Percentiles rank a stretch among this genome's conserved stretches.
Conservation (phyloP, 2,113 vertebrate species). For the Colius striatus region DNA sequence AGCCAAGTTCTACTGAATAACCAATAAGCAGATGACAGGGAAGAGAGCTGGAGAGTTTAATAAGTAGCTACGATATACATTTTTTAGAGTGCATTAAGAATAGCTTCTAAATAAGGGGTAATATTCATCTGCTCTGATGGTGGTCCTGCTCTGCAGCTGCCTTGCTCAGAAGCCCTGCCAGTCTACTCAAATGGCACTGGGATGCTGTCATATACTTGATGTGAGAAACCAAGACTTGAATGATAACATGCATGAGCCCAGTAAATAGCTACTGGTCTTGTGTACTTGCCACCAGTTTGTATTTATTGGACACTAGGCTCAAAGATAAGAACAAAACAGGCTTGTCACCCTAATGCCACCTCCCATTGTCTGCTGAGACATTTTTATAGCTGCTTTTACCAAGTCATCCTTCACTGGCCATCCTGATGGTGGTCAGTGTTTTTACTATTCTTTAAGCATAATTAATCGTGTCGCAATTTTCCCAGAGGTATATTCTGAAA, state of each 20-base stretch:
- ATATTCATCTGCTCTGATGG: conserved; percentile 27
- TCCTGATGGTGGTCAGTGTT: background rate
- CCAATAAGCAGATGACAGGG: background rate
- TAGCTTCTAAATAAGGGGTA: conserved; percentile 39
- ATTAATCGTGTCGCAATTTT: background rate
- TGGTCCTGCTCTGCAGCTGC: conserved; percentile 7
- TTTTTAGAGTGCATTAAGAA: background rate
- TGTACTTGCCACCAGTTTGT: background rate
- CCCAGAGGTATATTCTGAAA: background rate
- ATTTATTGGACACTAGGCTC: background rate
- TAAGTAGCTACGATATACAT: background rate
- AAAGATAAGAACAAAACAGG: background rate
- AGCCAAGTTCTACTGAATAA: conserved; percentile 48
- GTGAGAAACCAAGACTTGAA: background rate
- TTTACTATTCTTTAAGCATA: background rate
- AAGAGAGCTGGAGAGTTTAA: background rate
- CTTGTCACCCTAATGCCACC: background rate
- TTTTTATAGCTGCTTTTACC: background rate
- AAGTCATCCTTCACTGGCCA: background rate
- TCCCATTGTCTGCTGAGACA: background rate
- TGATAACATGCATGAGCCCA: background rate
- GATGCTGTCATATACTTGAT: conserved; percentile 1
- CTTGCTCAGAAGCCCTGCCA: conserved; percentile 1
- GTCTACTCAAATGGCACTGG: conserved; percentile 8
- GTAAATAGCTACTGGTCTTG: background rate